These are phyloP conservation scores for Eurois occulta DNA, from an alignment of 2,888 invertebrate genomes.

Conservation along the genomic window DNA sequence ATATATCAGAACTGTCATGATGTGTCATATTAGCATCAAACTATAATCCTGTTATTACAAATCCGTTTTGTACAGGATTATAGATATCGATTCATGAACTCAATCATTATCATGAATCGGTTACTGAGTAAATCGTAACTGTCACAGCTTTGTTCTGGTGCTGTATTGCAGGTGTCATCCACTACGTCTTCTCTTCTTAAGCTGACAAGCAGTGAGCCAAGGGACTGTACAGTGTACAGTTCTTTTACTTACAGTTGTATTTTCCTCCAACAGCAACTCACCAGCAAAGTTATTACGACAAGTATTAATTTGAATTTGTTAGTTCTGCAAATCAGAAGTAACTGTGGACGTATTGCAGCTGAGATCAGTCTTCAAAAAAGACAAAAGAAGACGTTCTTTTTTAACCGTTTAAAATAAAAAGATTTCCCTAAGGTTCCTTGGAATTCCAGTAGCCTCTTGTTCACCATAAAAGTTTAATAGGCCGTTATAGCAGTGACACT, in stretches of 20 bases:
- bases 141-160: background rate
- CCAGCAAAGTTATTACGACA: background rate
- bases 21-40: background rate
- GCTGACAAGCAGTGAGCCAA: background rate
- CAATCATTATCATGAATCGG: background rate
- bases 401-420: background rate
- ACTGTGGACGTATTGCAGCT: background rate
- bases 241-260: background rate
- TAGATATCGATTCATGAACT: background rate
- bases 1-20: conserved; percentile 8
- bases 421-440: background rate
- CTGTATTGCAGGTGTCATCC: background rate
- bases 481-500: background rate
- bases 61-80: background rate
- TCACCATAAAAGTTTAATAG: conserved; percentile 19
- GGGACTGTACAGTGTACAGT: background rate
- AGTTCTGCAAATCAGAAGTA: background rate
- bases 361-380: background rate
- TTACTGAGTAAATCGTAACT: background rate
- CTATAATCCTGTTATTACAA: background rate
- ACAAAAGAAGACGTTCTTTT: background rate
- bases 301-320: background rate
- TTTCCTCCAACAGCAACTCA: background rate
- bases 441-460: background rate
- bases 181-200: background rate